Percentiles rank a stretch among this genome's conserved stretches.
phyloP scores from a whole-genome alignment of 2,888 invertebrate species.

The Acanthosepion pharaonis region DNA sequence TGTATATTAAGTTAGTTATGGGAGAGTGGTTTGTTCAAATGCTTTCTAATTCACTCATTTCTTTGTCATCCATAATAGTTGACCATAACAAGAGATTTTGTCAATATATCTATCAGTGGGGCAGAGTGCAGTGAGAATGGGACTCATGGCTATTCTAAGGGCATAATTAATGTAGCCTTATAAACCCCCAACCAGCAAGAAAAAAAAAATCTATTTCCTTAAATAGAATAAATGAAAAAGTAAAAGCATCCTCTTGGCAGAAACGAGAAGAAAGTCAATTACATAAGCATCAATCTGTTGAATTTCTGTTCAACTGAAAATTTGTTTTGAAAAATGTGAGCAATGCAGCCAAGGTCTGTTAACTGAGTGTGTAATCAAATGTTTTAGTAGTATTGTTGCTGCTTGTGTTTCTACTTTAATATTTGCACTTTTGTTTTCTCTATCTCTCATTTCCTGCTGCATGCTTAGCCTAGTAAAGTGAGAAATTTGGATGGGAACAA shows the following conservation, averaged over 20 bases:
- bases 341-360: not conserved
- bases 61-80: too few relatives aligned
- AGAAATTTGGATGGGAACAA: not conserved
- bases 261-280: not conserved
- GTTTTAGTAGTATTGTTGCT: not conserved
- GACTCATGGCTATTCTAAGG: too few relatives aligned
- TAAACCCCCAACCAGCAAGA: too few relatives aligned
- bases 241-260: not conserved
- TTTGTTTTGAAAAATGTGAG: not conserved
- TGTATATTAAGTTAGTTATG: too few relatives aligned
- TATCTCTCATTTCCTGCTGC: not conserved
- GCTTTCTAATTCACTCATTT: too few relatives aligned
- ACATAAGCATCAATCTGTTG: not conserved
- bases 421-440: not conserved
- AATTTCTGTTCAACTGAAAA: not conserved
- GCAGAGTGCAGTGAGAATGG: too few relatives aligned
- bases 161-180: too few relatives aligned
- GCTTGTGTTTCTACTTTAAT: not conserved
- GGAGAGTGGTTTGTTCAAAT: too few relatives aligned
- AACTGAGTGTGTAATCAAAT: too few relatives aligned
- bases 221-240: not conserved
- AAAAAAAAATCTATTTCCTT: too few relatives aligned
- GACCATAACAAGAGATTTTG: too few relatives aligned
- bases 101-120: too few relatives aligned
- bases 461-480: conserved; percentile 6